phyloP scores from a whole-genome alignment of 1,140 invertebrate species.

The Listronotus bonariensis region DNA sequence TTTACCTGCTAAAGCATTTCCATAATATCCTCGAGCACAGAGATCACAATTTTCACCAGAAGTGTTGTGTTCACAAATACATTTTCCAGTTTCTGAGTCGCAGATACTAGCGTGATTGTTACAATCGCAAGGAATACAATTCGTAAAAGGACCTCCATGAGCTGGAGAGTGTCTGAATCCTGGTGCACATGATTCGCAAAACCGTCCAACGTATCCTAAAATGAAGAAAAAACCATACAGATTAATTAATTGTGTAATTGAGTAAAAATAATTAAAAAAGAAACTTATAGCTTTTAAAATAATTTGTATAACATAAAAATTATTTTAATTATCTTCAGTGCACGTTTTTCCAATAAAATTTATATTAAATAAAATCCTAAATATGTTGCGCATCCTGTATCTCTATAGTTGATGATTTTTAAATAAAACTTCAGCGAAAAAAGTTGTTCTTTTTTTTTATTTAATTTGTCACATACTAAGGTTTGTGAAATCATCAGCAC shows the following conservation, averaged over 20 bases:
- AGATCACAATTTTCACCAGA: constrained; percentile 93
- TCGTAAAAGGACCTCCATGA: constrained; percentile 82
- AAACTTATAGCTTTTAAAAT: not conserved
- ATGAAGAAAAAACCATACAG: too few relatives aligned
- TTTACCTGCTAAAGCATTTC: constrained; percentile 78
- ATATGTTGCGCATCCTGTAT: too few relatives aligned
- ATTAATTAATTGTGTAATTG: not conserved
- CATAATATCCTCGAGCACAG: constrained; percentile 93
- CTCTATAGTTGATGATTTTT: too few relatives aligned
- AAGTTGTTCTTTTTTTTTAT: too few relatives aligned
- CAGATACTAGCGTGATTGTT: constrained; percentile 95
- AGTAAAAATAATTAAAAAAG: not conserved
- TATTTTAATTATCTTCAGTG: too few relatives aligned
- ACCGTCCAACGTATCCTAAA: constrained; percentile 85
- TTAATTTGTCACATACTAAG: too few relatives aligned
- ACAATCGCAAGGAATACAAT: constrained; percentile 94
- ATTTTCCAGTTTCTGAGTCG: constrained; percentile 92
- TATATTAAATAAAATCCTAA: too few relatives aligned
- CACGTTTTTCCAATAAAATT: too few relatives aligned
- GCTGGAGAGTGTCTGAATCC: constrained; percentile 90
- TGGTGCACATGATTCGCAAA: constrained; percentile 95
- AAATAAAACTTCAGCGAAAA: too few relatives aligned
- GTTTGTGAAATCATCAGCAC: too few relatives aligned
- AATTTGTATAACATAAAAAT: too few relatives aligned
- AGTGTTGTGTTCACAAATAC: constrained; percentile 97